These are phyloP conservation scores for Oryzias sinensis DNA, from an alignment of 2,797 vertebrate genomes.

Conservation along the genomic window DNA sequence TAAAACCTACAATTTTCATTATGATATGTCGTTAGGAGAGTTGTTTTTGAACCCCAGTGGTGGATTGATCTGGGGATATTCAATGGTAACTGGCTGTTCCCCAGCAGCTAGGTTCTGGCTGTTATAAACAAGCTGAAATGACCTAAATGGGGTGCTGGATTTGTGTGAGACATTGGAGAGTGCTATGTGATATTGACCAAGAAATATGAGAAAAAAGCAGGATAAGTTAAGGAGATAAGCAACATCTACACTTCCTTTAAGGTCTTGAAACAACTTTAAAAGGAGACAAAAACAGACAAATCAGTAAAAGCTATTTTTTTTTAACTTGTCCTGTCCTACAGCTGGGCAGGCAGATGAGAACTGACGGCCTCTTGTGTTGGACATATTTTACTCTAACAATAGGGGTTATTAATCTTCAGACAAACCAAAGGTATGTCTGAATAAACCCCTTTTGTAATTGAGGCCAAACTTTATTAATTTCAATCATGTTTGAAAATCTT, in stretches of 20 bases:
- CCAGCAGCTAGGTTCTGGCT: constrained; percentile 46
- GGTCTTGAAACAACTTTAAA: background rate
- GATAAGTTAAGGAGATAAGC: background rate
- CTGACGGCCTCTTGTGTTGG: too few relatives aligned
- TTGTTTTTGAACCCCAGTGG: constrained; percentile 21
- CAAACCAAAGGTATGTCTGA: too few relatives aligned
- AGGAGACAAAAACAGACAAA: background rate
- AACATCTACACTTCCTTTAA: background rate
- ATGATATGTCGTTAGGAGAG: constrained; percentile 41
- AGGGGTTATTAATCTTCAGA: too few relatives aligned
- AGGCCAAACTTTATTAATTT: too few relatives aligned
- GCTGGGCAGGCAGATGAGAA: too few relatives aligned
- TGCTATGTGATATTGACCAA: constrained; percentile 23
- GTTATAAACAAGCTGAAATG: constrained; percentile 22
- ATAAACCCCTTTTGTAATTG: too few relatives aligned
- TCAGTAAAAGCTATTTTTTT: background rate
- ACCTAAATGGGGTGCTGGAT: constrained; percentile 26
- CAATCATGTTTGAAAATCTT: too few relatives aligned
- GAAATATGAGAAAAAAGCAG: constrained; percentile 10
- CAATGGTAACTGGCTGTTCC: constrained; percentile 1
- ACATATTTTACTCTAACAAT: too few relatives aligned
- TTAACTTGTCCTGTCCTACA: too few relatives aligned
- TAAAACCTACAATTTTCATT: constrained; percentile 63
- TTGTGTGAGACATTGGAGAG: constrained; percentile 20
- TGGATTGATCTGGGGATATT: constrained; percentile 26